Base-by-base conservation (phyloP, 2,797 vertebrate species). In the Halcyon chelicuti region DNA sequence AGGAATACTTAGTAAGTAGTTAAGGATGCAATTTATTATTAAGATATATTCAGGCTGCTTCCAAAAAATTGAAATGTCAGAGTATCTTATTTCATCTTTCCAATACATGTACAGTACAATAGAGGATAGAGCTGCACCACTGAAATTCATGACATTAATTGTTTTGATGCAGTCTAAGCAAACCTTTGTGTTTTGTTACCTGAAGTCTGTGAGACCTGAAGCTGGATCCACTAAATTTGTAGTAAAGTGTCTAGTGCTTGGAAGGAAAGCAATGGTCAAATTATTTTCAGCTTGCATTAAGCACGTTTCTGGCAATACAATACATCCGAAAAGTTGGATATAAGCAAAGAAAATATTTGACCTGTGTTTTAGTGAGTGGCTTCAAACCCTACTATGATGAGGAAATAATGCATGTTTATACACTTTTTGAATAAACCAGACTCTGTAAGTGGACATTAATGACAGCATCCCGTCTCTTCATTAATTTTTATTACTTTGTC, bases 371-470 rank as follows among this genome's bases (percentile, higher is more conserved):
- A 97, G 96, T 94, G 88, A 97, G 78, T 96, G 96, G 77, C 87
- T 96, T 96, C 93, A 91, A 94, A 97, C 88, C 66, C 65, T 86
- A 75, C 58, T 87, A 92, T 72, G 76, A 88, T 95, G 94, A 96
- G 97, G 97, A 95, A 97, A 96, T 95, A 93, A 92, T 67, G 92
- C 97, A 98, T 97, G 97, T 98, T 98, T 98, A 97, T 98, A 98
- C 86, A 92, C 90, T 97, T 98, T 98, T 98, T 97, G 94, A 98
- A 98, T 98, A 98, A 98, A 98, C 88, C 95, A 96, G 96, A 97
- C 91, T 98, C 98, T 98, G 92, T 98, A 98, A 98, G 97, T 98
- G 98, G 98, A 98, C 98, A 98, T 98, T 97, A 97, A 97, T 97
- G 90, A 97, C 95, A 98, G 96, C 96, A 98, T 98, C 95, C 96